Conservation (phyloP, 2,888 invertebrate species). For the Chydorus sphaericus region DNA sequence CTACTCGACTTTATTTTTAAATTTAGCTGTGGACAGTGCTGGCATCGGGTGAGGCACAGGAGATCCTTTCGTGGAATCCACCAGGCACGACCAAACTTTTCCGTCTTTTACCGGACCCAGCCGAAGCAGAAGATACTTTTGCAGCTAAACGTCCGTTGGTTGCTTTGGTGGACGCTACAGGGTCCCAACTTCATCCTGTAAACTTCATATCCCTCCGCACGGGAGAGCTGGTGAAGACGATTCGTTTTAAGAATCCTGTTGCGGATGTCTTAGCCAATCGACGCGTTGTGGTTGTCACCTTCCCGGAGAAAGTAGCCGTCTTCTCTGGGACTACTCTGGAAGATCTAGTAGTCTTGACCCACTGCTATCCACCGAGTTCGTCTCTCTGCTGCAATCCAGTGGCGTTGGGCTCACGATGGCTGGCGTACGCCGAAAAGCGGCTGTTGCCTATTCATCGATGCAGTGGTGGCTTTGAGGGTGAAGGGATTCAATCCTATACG, state of each 20-base stretch:
- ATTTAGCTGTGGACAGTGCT: slow-evolving; percentile 69
- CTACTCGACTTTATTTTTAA: slow-evolving; percentile 17
- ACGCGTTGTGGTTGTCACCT: slow-evolving; percentile 71
- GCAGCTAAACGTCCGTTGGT: slow-evolving; percentile 70
- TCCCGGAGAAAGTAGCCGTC: slow-evolving; percentile 76
- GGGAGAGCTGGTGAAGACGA: slow-evolving; percentile 71
- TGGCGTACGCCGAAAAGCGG: slow-evolving; percentile 63
- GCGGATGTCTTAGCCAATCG: slow-evolving; percentile 79
- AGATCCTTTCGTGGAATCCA: slow-evolving; percentile 86
- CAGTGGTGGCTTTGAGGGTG: slow-evolving; percentile 46
- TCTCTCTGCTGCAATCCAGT: slow-evolving; percentile 59
- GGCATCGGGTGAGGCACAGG: slow-evolving; percentile 82
- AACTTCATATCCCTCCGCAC: slow-evolving; percentile 71
- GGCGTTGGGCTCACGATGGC: slow-evolving; percentile 58
- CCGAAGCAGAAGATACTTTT: slow-evolving; percentile 47
- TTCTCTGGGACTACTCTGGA: slow-evolving; percentile 80
- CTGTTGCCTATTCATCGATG: slow-evolving; percentile 60
- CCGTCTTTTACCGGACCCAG: slow-evolving; percentile 69
- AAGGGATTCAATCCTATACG: slow-evolving; percentile 62
- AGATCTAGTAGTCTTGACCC: slow-evolving; percentile 70
- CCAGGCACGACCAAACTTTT: slow-evolving; percentile 74
- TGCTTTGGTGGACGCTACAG: slow-evolving; percentile 48
- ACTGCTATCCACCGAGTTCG: slow-evolving; percentile 77
- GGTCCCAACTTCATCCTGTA: slow-evolving; percentile 60
- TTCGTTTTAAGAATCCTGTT: slow-evolving; percentile 82